Percentiles rank a stretch among this genome's conserved stretches.
Conservation (phyloP, 2,888 invertebrate genomes). For the Agelastica alni region DNA sequence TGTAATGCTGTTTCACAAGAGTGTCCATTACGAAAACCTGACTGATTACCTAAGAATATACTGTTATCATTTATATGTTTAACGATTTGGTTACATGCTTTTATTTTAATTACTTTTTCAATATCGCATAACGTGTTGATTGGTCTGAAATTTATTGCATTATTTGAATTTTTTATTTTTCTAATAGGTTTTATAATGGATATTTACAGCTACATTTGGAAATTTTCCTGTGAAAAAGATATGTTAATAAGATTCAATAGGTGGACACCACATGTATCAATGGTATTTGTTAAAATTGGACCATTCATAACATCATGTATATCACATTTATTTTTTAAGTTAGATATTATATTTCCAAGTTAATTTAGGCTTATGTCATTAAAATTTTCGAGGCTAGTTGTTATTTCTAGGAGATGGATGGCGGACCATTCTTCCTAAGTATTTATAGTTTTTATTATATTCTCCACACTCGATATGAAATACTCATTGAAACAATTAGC, state of each 20-base stretch:
- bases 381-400: not conserved
- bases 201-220: too few relatives aligned
- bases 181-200: too few relatives aligned
- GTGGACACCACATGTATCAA: slow-evolving; percentile 9
- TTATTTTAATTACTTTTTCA: too few relatives aligned
- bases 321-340: not conserved
- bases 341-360: not conserved
- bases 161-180: not conserved
- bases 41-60: not conserved
- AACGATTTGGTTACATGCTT: too few relatives aligned
- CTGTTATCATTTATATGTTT: too few relatives aligned
- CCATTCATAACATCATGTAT: slow-evolving; percentile 6
- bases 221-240: slow-evolving; percentile 6
- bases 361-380: not conserved
- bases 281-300: not conserved
- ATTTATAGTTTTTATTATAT: too few relatives aligned
- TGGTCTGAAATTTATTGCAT: too few relatives aligned
- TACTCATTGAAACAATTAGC: slow-evolving; percentile 9
- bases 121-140: not conserved
- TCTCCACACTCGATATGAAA: slow-evolving; percentile 6
- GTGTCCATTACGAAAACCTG: not conserved
- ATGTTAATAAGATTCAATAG: slow-evolving; percentile 9
- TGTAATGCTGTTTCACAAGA: not conserved
- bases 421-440: too few relatives aligned
- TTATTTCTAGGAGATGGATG: not conserved